These are phyloP conservation scores for Sturnira hondurensis DNA, from an alignment of 2,113 vertebrate species.

Conservation along the genomic window DNA sequence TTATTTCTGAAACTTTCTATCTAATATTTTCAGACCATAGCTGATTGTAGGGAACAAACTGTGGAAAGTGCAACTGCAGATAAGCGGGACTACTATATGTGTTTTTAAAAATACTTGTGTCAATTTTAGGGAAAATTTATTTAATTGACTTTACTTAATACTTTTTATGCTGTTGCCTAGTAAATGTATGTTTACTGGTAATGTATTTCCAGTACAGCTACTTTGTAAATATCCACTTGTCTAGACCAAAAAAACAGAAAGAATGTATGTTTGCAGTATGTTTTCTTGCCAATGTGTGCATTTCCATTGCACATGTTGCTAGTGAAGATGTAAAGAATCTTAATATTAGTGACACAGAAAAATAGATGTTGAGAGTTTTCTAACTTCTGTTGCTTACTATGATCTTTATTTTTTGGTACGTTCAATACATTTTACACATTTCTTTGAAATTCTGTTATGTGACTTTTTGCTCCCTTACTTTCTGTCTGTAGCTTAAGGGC, in stretches of 20 bases:
- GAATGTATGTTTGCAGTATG: background rate
- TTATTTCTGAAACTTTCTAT: background rate
- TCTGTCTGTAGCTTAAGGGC: background rate
- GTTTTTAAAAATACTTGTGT: background rate
- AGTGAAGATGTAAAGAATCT: background rate
- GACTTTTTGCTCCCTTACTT: background rate
- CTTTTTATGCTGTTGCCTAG: background rate
- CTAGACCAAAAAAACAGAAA: background rate
- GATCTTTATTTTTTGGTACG: background rate
- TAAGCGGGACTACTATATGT: background rate
- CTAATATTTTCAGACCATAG: background rate
- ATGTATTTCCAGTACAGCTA: background rate
- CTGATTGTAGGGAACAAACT: background rate
- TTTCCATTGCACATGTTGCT: background rate
- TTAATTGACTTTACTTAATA: background rate
- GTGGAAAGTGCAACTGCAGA: background rate
- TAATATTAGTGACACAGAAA: background rate
- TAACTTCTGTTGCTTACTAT: background rate
- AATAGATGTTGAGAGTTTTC: background rate
- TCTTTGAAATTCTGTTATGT: background rate
- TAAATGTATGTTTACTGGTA: background rate
- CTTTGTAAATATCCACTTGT: background rate
- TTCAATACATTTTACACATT: background rate
- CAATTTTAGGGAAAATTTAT: constrained; percentile 18
- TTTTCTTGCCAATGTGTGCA: background rate